Percentiles rank a stretch among this genome's conserved stretches.
Evolutionary conservation across 2,797 vertebrate species (phyloP).

Genomic region (Trematomus bernacchii): DNA sequence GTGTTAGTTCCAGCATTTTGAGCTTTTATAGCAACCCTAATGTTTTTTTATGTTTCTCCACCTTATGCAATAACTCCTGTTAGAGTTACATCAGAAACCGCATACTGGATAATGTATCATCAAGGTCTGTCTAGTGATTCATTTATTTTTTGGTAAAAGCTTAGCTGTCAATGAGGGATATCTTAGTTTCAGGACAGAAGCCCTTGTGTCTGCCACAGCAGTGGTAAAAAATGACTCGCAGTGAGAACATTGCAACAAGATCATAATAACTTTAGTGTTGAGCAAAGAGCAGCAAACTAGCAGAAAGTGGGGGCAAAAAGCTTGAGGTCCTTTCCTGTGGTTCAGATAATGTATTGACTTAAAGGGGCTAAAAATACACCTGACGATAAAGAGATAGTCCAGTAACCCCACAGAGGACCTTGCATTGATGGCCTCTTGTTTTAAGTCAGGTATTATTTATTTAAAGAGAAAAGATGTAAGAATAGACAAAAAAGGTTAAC

Average conservation of each 20-base stretch:
- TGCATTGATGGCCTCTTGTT: constrained; percentile 17
- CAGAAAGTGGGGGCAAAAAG: constrained; percentile 13
- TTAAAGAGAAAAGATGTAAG: background rate
- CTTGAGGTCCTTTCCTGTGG: background rate
- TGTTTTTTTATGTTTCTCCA: constrained; percentile 11
- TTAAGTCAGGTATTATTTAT: background rate
- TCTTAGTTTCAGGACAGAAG: background rate
- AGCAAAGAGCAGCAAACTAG: background rate
- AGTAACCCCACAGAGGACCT: background rate
- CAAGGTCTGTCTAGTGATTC: constrained; percentile 18
- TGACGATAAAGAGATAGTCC: constrained; percentile 3
- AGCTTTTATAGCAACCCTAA: constrained; percentile 3
- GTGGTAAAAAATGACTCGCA: constrained; percentile 39
- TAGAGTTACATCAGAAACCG: constrained; percentile 24
- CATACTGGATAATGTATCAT: constrained; percentile 15
- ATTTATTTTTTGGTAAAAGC: constrained; percentile 1
- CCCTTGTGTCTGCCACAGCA: constrained; percentile 20
- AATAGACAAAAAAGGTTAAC: background rate
- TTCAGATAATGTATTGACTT: constrained; percentile 3
- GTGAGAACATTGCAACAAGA: constrained; percentile 1
- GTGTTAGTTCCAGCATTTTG: constrained; percentile 15
- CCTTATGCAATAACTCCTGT: background rate
- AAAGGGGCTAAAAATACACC: background rate
- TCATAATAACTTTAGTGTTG: constrained; percentile 37
- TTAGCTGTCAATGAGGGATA: constrained; percentile 6